phyloP scores from a whole-genome alignment of 92 coral and sea anemone species.

The Diadumene lineata region DNA sequence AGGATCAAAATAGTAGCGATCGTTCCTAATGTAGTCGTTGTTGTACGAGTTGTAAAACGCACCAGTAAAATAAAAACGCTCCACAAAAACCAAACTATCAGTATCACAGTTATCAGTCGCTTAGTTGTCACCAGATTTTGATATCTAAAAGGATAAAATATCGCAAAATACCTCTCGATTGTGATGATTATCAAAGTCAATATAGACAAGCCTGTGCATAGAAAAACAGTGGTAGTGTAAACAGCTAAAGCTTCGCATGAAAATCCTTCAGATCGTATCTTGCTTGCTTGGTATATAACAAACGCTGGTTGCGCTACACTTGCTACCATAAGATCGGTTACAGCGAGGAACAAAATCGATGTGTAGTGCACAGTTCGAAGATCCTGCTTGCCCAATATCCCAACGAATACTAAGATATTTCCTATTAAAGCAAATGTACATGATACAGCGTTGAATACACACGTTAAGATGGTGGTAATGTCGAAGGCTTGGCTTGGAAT shows the following conservation, averaged over 20 bases:
- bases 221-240: slow-evolving; percentile 54
- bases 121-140: slow-evolving; percentile 44
- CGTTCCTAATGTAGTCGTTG: slow-evolving; percentile 32
- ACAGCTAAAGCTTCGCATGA: slow-evolving; percentile 57
- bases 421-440: slow-evolving; percentile 61
- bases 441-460: slow-evolving; percentile 63
- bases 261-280: slow-evolving; percentile 37
- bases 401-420: slow-evolving; percentile 69
- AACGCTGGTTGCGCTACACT: slow-evolving; percentile 59
- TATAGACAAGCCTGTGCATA: slow-evolving; percentile 68
- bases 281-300: slow-evolving; percentile 69
- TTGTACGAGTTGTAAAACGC: slow-evolving; percentile 55
- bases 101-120: slow-evolving; percentile 33
- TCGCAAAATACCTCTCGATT: slow-evolving; percentile 68
- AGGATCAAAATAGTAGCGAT: slow-evolving; percentile 55
- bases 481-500: slow-evolving; percentile 26
- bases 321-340: slow-evolving; percentile 60
- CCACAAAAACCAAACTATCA: slow-evolving; percentile 60
- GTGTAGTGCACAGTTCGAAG: slow-evolving; percentile 73
- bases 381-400: slow-evolving; percentile 62
- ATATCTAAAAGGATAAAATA: slow-evolving; percentile 73
- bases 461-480: slow-evolving; percentile 55
- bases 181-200: slow-evolving; percentile 66
- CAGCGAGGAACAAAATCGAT: slow-evolving; percentile 66
- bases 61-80: slow-evolving; percentile 34